These are phyloP conservation scores for Pyrgus malvae DNA, from an alignment of 2,888 invertebrate species.

Conservation along the genomic window DNA sequence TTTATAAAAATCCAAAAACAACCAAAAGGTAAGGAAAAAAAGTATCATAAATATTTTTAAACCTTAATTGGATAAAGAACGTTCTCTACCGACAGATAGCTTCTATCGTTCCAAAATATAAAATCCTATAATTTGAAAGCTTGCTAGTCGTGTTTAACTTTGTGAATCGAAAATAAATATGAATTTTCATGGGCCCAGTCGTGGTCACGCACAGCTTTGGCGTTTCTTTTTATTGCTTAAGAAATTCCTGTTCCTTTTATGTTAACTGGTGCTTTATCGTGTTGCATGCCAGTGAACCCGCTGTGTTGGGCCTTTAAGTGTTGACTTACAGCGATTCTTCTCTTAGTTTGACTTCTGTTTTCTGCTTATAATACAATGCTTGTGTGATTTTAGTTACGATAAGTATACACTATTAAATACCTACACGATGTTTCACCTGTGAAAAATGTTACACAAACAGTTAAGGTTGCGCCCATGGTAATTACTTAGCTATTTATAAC, in stretches of 20 bases:
- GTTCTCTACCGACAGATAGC: slow-evolving; percentile 11
- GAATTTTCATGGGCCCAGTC: slow-evolving; percentile 58
- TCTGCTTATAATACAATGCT: too few species aligned
- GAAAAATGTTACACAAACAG: too few species aligned
- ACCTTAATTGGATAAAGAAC: not conserved
- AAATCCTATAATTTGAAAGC: slow-evolving; percentile 26
- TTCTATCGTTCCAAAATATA: slow-evolving; percentile 11
- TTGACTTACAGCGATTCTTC: not conserved
- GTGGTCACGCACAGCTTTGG: slow-evolving; percentile 64
- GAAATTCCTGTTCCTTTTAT: slow-evolving; percentile 68
- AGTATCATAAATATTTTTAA: not conserved
- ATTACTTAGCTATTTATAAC: too few species aligned
- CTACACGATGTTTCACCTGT: too few species aligned
- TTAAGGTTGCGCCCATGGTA: too few species aligned
- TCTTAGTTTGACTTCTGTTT: too few species aligned
- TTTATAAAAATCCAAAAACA: not conserved
- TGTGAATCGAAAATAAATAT: slow-evolving; percentile 62
- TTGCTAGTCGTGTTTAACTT: slow-evolving; percentile 40
- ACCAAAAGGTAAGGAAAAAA: not conserved
- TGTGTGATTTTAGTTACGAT: too few species aligned
- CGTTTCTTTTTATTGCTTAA: slow-evolving; percentile 64
- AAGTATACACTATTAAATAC: too few species aligned
- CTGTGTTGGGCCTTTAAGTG: slow-evolving; percentile 41
- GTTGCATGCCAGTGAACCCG: slow-evolving; percentile 65
- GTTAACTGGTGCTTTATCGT: slow-evolving; percentile 69